Conservation (phyloP, 2,888 invertebrate genomes). For the Lasioglossum lativentre region DNA sequence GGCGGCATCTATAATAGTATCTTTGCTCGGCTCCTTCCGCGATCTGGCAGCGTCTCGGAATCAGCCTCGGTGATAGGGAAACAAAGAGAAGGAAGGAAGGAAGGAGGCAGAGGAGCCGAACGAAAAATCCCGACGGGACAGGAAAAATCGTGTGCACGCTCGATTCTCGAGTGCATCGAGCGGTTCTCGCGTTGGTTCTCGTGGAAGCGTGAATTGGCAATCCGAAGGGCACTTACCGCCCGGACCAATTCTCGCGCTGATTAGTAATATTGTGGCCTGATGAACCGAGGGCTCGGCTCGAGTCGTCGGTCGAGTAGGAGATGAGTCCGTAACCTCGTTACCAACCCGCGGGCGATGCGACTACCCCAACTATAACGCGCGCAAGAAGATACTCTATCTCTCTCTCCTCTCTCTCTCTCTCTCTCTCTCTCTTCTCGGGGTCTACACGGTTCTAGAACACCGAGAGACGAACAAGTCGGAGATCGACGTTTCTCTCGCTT, state of each 20-base stretch:
- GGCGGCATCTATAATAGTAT: not conserved
- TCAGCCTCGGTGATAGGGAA: not conserved
- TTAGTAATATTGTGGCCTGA: slow-evolving; percentile 84
- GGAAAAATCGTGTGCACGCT: not conserved
- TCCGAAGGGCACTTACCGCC: slow-evolving; percentile 79
- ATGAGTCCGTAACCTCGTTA: slow-evolving; percentile 83
- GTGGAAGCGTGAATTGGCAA: slow-evolving; percentile 81
- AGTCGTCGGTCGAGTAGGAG: slow-evolving; percentile 78
- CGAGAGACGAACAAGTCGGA: slow-evolving; percentile 19
- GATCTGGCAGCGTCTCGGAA: not conserved
- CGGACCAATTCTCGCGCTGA: slow-evolving; percentile 81
- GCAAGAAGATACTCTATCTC: slow-evolving; percentile 40
- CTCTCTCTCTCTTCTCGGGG: not conserved
- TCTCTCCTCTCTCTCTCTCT: not conserved
- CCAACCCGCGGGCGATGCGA: slow-evolving; percentile 76
- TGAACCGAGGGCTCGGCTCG: slow-evolving; percentile 81
- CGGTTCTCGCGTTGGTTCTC: slow-evolving; percentile 51
- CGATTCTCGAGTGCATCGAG: not conserved
- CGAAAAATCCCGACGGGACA: not conserved
- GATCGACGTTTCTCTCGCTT: slow-evolving; percentile 16
- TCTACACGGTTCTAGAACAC: slow-evolving; percentile 13
- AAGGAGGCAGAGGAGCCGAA: not conserved
- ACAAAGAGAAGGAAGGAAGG: too few relatives aligned
- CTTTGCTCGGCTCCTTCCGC: slow-evolving; percentile 26
- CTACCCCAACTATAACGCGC: slow-evolving; percentile 76